Conservation (phyloP, 2,888 invertebrate genomes). For the Thymelicus lineola region DNA sequence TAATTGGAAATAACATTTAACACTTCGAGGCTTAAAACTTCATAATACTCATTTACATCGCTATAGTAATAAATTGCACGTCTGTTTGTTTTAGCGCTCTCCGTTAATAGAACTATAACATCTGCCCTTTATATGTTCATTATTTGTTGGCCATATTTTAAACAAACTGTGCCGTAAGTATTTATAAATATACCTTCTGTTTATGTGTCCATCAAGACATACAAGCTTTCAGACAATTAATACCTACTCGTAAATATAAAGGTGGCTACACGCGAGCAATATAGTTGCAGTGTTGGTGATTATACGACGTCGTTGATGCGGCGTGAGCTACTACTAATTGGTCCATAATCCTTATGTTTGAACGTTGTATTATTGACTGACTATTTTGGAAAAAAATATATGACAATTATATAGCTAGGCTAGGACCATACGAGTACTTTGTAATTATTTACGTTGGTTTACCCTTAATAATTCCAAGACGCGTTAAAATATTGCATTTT, state of each 20-base stretch:
- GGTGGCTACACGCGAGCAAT: background rate
- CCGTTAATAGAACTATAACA: background rate
- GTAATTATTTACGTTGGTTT: no score
- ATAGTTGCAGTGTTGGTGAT: background rate
- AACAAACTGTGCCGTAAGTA: background rate
- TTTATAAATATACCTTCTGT: conserved; percentile 8
- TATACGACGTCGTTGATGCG: no score
- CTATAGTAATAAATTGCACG: conserved; percentile 7
- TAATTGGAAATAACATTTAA: conserved; percentile 10
- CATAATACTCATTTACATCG: conserved; percentile 5
- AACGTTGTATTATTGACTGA: no score
- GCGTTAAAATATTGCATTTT: no score
- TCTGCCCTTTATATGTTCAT: conserved; percentile 4
- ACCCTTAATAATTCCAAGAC: no score
- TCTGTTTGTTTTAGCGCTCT: background rate
- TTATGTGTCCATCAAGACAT: conserved; percentile 2
- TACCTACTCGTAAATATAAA: conserved; percentile 1
- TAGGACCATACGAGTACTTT: no score
- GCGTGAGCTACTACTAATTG: no score
- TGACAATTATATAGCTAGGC: no score
- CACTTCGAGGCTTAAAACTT: background rate
- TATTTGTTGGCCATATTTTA: conserved; percentile 3
- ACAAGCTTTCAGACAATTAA: conserved; percentile 19
- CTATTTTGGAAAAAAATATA: no score
- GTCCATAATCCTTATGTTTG: no score